phyloP scores from a whole-genome alignment of 2,113 vertebrate genomes.

The Myotis brandtii region DNA sequence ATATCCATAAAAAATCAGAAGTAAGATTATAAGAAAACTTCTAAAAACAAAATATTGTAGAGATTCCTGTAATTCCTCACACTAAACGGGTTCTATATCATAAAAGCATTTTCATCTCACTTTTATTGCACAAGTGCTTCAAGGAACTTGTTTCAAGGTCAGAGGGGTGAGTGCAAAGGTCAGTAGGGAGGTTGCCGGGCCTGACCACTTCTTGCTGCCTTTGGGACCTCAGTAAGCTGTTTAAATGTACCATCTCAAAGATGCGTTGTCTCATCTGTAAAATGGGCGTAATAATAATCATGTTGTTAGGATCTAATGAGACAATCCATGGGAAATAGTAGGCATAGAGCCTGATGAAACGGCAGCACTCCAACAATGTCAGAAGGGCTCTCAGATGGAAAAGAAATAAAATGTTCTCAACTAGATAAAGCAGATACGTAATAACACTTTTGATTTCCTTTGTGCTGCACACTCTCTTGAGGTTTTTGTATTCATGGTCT shows the following conservation, averaged over 20 bases:
- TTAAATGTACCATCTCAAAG: not conserved
- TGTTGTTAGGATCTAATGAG: not conserved
- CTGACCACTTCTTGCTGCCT: not conserved
- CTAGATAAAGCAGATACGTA: not conserved
- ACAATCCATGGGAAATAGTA: not conserved
- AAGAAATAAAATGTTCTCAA: not conserved
- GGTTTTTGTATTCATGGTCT: not conserved
- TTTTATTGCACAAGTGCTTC: not conserved
- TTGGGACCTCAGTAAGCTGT: not conserved
- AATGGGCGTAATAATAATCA: not conserved
- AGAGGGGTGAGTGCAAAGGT: not conserved
- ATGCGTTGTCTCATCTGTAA: not conserved
- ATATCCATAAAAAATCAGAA: not conserved
- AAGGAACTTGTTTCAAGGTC: not conserved
- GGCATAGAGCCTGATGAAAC: not conserved
- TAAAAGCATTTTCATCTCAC: not conserved
- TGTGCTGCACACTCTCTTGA: not conserved
- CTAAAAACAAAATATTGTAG: not conserved
- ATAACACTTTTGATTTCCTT: not conserved
- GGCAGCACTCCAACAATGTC: not conserved
- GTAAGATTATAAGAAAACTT: not conserved
- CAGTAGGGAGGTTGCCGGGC: not conserved
- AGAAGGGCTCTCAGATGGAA: not conserved
- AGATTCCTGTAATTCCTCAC: not conserved
- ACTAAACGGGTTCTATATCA: not conserved